Evolutionary conservation across 2,888 invertebrate genomes (phyloP), one percentile per base, ranked within the genome.

Genomic region (Apodemia hepburni): DNA sequence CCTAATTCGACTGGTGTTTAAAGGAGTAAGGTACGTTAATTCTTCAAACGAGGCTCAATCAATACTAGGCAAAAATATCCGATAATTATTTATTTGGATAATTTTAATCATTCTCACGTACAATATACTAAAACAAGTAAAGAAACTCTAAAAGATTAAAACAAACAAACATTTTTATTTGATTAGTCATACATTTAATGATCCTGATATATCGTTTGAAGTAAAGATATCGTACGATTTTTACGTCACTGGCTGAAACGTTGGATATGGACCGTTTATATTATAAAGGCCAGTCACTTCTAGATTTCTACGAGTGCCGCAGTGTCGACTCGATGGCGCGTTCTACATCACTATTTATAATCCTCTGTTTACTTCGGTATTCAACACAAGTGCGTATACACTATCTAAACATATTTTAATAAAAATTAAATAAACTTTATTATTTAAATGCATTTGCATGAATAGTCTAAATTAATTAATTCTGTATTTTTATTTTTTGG

Each of bases 341-440:
- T 15, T 15, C 62, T 29, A 47, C 18, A 47, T 17, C 59, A 12
- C 3, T 66, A 38, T 61, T 66, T 22, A 58, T 68, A 49, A 45
- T 64, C 35, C 47, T 69, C 58, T 69, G 67, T 63, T 61, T 64
- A n/a, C 9, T 67, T 57, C 61, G 59, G n/a, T 64, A 61, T 49
- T 67, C 68, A 22, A 61, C 65, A 29, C 68, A 69, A 67, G 68
- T 69, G 61, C 64, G 60, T 57, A 35, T 35, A 42, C n/a, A 27
- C 29, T 17, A 22, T 11, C 15, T 42, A 42, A 42, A 38, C 2
- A 38, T 38, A 38, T 38, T 38, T 9, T 1, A 38, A 38, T 4
- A 38, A 38, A 3, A 3, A 38, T 38, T 38, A 11, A 38, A 11
- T 38, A 4, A 35, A 35, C 7, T 3, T 35, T 8, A 35, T 7